These are phyloP conservation scores for Drosophila nannoptera DNA, from an alignment of 1,140 invertebrate genomes.

Conservation along the genomic window DNA sequence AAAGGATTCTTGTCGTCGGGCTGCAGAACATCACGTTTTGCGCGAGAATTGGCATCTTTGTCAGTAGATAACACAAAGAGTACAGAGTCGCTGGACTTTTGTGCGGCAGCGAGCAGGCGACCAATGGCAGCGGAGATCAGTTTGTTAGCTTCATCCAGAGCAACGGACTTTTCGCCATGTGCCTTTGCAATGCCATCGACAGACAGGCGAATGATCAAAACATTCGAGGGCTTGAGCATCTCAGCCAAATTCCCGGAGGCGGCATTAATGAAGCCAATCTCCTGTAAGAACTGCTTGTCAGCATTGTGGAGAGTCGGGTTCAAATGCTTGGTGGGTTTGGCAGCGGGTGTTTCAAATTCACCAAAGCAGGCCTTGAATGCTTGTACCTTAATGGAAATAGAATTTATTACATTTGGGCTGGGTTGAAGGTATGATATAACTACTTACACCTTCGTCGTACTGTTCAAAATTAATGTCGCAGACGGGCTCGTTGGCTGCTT, in stretches of 20 bases:
- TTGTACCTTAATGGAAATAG: constrained; percentile 50
- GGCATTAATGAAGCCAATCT: constrained; percentile 83
- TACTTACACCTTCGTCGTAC: constrained; percentile 83
- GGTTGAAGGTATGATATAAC: neutral
- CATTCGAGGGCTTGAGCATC: constrained; percentile 61
- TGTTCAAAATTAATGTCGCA: constrained; percentile 84
- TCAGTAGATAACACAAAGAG: constrained; percentile 85
- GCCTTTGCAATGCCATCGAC: constrained; percentile 65
- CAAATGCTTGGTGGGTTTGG: constrained; percentile 80
- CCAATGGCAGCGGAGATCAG: constrained; percentile 75
- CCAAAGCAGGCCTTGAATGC: constrained; percentile 80
- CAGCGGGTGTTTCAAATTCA: constrained; percentile 77
- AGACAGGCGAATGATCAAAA: constrained; percentile 60
- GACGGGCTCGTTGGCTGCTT: constrained; percentile 59
- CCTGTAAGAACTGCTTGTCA: constrained; percentile 84
- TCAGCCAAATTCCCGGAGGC: constrained; percentile 81
- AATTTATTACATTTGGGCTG: neutral
- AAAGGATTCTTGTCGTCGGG: constrained; percentile 53
- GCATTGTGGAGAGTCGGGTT: constrained; percentile 82
- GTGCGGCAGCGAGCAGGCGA: constrained; percentile 54
- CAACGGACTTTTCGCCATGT: constrained; percentile 84
- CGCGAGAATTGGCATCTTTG: constrained; percentile 82
- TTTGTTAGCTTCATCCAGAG: constrained; percentile 84
- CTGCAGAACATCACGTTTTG: constrained; percentile 50
- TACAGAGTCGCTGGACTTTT: constrained; percentile 83